Base-by-base conservation (phyloP, 2,113 vertebrate genomes). In the Guaruba guarouba region DNA sequence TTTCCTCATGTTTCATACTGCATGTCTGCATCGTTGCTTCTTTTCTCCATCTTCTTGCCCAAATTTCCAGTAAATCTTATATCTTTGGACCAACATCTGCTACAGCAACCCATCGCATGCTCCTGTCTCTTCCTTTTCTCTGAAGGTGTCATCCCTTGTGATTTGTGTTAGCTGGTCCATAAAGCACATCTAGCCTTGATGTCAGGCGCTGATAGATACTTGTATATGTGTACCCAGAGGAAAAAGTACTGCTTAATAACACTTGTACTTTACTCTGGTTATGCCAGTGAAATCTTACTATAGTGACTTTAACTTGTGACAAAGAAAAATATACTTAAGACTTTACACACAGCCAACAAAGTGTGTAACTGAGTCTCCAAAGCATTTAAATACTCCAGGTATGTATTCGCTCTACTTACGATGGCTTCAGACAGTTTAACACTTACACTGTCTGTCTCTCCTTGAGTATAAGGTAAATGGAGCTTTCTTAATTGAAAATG, bases 21-120 rank as follows among this genome's bases (percentile, higher is more conserved):
- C 96, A 92, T 93, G 96, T 93, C 77, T 96, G 77, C 93, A 82
- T 94, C 91, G 52, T 49, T 94, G 46, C 77, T 90, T 66, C 64
- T 83, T 76, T 94, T 82, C 11, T 83, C 35, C 23, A 57, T 70
- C 25, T 79, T 81, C 91, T 94, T 92, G 90, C 73, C 82, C 80
- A 62, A 44, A 57, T 77, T 82, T 80, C 79, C 13, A 70, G 41
- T 87, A 67, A 77, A 9, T 82, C 86, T 82, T 88, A 25, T 4
- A 80, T 78, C 79, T 93, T 85, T 88, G 33, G 27, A 55, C 37
- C 44, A 59, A 4, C 23, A 61, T 90, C 85, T 88, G 86, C 79
- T 95, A 8, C 63, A 87, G 59, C 84, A 93, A 64, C 57, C 77
- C 92, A 85, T 96, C 70, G 82, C 91, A 95, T 93, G 90, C 78